Base-by-base conservation (phyloP, 2,113 vertebrate genomes). In the Dasyprocta punctata region DNA sequence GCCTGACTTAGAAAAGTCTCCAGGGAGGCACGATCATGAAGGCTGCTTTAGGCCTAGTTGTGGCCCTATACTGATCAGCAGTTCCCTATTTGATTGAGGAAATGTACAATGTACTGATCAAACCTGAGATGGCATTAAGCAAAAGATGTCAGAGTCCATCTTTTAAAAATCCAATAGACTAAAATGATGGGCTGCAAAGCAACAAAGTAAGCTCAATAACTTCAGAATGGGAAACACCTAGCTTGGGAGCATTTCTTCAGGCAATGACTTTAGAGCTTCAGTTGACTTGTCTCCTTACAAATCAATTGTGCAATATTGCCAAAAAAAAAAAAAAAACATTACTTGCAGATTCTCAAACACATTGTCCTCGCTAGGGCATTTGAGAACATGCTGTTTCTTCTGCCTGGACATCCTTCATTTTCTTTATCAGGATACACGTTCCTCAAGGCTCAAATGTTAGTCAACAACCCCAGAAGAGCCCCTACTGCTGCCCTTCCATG, bases 191-290 rank as follows among this genome's bases (percentile, higher is more conserved):
- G 7, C 60, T 54, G 38, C 80, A 80, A 22, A 61, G 75, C 26
- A 58, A 86, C 47, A 49, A 24, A 7, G 2, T 73, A 92, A 69
- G 93, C 80, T 90, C 63, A 86, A 63, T 65, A 82, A 78, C 80
- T 12, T 13, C 36, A 75, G 47, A 89, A 24, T 2, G 12, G 63
- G 96, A 81, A 85, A 54, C 44, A 71, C 30, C 75, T 16, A 36
- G 44, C 44, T 81, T 38, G 77, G 52, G 65, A 69, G 56, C 3
- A 4, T 30, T 61, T 93, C 82, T 71, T 90, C 81, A 52, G 56
- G 49, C 58, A 69, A 75, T 90, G 89, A n/a, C 44, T 41, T 30
- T 2, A 2, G 83, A 36, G 13, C 9, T 95, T 90, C 22, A 56
- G 49, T 52, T 95, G 67, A 61, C 67, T 80, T 86, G 13, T 86